Evolutionary conservation across 2,888 invertebrate species (phyloP).

Genomic region (Lycaena phlaeas): DNA sequence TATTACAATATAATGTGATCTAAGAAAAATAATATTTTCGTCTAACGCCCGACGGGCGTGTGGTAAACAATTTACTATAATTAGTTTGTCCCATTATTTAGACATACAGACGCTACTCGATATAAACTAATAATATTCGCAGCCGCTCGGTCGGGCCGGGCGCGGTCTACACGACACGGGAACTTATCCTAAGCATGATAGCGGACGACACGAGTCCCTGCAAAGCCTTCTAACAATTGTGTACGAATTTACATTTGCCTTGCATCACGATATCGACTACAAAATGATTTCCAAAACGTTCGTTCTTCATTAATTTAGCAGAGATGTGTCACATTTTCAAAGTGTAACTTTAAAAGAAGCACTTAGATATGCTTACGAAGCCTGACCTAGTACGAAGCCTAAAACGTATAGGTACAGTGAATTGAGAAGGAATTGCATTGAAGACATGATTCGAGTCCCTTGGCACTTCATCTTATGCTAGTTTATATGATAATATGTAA

Average conservation of each 20-base stretch:
- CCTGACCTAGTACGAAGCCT: constrained; percentile 14
- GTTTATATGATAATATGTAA: constrained; percentile 28
- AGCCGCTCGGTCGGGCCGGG: too few species aligned
- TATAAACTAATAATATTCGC: constrained; percentile 32
- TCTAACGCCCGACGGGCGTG: constrained; percentile 58
- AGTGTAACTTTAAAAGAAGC: constrained; percentile 3
- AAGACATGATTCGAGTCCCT: constrained; percentile 52
- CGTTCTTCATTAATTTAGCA: background rate
- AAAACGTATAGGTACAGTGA: constrained; percentile 32
- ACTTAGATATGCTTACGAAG: constrained; percentile 1
- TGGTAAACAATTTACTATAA: constrained; percentile 69
- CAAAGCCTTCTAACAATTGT: constrained; percentile 16
- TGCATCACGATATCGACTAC: constrained; percentile 27
- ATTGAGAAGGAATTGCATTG: constrained; percentile 65
- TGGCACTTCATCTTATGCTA: constrained; percentile 68
- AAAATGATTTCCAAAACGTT: background rate
- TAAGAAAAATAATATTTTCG: constrained; percentile 73
- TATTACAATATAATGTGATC: constrained; percentile 72
- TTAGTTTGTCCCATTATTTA: constrained; percentile 56
- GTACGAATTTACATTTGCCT: constrained; percentile 8
- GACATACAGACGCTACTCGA: constrained; percentile 48
- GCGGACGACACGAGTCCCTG: constrained; percentile 20
- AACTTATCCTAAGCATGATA: constrained; percentile 16
- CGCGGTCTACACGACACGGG: constrained; percentile 12
- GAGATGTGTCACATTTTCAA: constrained; percentile 2